Percentiles rank a stretch among this genome's conserved stretches.
phyloP scores from a whole-genome alignment of 2,797 vertebrate genomes.

The Lithobates pipiens region DNA sequence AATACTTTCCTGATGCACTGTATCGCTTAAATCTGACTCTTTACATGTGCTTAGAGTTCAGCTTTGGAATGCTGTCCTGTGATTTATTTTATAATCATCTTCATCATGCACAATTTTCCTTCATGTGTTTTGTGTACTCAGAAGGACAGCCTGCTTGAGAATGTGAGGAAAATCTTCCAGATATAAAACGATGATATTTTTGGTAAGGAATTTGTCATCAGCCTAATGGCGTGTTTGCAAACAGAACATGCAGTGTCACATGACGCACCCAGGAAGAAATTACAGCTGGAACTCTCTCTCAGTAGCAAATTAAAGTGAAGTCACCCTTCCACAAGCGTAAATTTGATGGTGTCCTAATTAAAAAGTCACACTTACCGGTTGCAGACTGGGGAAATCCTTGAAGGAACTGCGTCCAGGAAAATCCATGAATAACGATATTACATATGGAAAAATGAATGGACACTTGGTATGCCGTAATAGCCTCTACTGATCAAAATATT shows the following conservation, averaged over 20 bases:
- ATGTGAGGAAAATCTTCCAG: not conserved
- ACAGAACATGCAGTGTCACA: not conserved
- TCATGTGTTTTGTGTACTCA: not conserved
- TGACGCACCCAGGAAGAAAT: not conserved
- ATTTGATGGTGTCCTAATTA: conserved; percentile 40
- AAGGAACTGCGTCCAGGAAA: conserved; percentile 14
- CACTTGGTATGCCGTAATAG: not conserved
- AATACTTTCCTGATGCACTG: too few species aligned
- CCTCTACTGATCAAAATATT: not conserved
- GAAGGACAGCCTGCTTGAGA: not conserved
- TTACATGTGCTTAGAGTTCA: not conserved
- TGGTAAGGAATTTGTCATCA: not conserved
- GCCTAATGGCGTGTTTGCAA: not conserved
- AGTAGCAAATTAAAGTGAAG: conserved; percentile 31
- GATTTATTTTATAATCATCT: not conserved
- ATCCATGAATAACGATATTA: conserved; percentile 15
- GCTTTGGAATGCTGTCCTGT: not conserved
- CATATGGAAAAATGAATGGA: not conserved
- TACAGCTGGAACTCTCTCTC: not conserved
- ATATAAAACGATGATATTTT: conserved; percentile 10
- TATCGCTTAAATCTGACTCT: not conserved
- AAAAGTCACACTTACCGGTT: conserved; percentile 2
- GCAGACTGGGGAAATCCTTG: conserved; percentile 18
- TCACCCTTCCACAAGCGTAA: conserved; percentile 13
- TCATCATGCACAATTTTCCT: not conserved